These are phyloP conservation scores for Chrosomus eos DNA, from an alignment of 2,797 vertebrate genomes.

Conservation along the genomic window DNA sequence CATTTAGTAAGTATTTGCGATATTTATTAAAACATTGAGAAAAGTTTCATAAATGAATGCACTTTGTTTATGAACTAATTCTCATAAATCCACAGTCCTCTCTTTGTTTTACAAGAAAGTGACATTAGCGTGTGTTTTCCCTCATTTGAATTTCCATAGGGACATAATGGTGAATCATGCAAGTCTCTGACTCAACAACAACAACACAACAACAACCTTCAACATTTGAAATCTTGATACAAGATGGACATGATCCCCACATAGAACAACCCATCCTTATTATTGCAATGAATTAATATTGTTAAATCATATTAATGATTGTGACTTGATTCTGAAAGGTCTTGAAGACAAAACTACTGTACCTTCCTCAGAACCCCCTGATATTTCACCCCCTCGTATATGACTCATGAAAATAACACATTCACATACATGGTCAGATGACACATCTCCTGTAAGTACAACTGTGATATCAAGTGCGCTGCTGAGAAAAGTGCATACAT, in stretches of 20 bases:
- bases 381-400: constrained; percentile 44
- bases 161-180: constrained; percentile 51
- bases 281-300: background rate
- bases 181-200: constrained; percentile 16
- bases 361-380: constrained; percentile 15
- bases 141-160: constrained; percentile 56
- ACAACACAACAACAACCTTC: constrained; percentile 3
- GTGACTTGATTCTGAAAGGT: background rate
- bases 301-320: constrained; percentile 8
- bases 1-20: background rate
- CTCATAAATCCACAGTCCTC: constrained; percentile 53
- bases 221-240: background rate
- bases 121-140: constrained; percentile 53
- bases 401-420: constrained; percentile 51
- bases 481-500: constrained; percentile 17
- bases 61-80: constrained; percentile 29
- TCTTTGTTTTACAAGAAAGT: constrained; percentile 38
- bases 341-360: background rate
- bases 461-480: background rate
- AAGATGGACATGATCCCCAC: background rate
- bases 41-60: background rate
- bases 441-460: constrained; percentile 16
- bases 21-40: constrained; percentile 2
- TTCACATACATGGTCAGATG: constrained; percentile 21
- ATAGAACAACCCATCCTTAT: background rate